A percentile compares a stretch with the other conserved stretches of the same genome.
Evolutionary conservation across 2,113 vertebrate genomes (phyloP).

Genomic region (Trochalopteron elliotii): DNA sequence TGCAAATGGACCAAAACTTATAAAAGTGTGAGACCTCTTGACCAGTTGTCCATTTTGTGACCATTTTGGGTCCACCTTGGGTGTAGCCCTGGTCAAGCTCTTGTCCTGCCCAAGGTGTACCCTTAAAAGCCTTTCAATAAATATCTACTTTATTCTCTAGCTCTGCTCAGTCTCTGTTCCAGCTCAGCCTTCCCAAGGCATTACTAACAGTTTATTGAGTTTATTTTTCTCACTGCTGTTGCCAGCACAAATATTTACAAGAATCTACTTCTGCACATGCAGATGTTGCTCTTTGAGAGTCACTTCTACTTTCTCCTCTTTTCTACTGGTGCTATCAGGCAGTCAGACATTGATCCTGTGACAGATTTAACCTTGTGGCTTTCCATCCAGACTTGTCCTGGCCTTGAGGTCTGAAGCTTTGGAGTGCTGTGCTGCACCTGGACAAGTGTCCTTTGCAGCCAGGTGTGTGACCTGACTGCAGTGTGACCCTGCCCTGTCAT

Average conservation of each 20-base stretch:
- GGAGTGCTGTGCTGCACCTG: not conserved
- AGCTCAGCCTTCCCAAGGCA: not conserved
- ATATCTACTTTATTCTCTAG: not conserved
- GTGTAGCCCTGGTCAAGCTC: not conserved
- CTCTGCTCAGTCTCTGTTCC: not conserved
- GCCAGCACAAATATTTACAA: not conserved
- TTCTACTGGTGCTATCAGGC: not conserved
- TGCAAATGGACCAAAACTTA: not conserved
- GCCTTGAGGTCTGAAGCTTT: not conserved
- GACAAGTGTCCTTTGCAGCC: not conserved
- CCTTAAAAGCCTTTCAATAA: not conserved
- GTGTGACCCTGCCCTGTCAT: not conserved
- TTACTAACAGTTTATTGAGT: not conserved
- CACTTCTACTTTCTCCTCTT: not conserved
- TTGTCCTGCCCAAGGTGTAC: not conserved
- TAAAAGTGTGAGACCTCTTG: not conserved
- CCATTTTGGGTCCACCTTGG: not conserved
- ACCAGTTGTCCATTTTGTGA: not conserved
- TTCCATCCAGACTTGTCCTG: not conserved
- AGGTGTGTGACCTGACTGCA: not conserved
- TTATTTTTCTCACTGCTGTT: not conserved
- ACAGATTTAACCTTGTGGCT: not conserved
- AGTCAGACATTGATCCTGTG: not conserved
- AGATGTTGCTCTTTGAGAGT: not conserved
- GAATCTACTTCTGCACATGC: not conserved